Conservation (phyloP, 2,888 invertebrate species). For the Hirtodrosophila histrioides region DNA sequence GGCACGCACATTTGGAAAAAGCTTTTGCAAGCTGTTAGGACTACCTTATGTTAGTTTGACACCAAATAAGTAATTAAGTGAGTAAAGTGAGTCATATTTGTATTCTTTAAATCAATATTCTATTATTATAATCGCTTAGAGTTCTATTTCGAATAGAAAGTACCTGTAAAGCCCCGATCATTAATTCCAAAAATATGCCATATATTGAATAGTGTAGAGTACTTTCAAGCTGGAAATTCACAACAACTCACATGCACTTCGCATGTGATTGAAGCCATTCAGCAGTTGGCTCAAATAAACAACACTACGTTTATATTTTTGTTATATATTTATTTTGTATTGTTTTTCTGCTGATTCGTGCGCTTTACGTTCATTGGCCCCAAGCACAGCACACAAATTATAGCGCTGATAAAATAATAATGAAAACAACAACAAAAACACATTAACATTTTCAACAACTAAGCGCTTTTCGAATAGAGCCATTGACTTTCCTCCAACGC, state of each 20-base stretch:
- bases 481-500: slow-evolving; percentile 49
- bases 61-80: too few species aligned
- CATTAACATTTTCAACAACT: slow-evolving; percentile 62
- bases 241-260: slow-evolving; percentile 53
- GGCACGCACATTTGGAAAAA: background rate
- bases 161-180: too few species aligned
- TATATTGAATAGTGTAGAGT: background rate
- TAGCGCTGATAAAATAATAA: slow-evolving; percentile 58
- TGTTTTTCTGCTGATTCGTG: slow-evolving; percentile 67
- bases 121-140: too few species aligned
- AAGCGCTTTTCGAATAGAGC: slow-evolving; percentile 60
- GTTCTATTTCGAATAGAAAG: too few species aligned
- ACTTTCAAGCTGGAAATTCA: slow-evolving; percentile 3
- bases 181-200: too few species aligned
- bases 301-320: slow-evolving; percentile 28
- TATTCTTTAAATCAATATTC: too few species aligned
- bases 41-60: too few species aligned
- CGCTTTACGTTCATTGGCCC: slow-evolving; percentile 74
- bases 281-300: slow-evolving; percentile 59
- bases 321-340: slow-evolving; percentile 36
- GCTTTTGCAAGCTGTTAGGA: background rate
- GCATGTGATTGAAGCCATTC: slow-evolving; percentile 67
- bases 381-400: slow-evolving; percentile 42
- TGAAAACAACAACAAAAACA: slow-evolving; percentile 23
- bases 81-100: too few species aligned